These are phyloP conservation scores for Enteromius mattozi DNA, from an alignment of 2,797 vertebrate species.

Conservation along the genomic window DNA sequence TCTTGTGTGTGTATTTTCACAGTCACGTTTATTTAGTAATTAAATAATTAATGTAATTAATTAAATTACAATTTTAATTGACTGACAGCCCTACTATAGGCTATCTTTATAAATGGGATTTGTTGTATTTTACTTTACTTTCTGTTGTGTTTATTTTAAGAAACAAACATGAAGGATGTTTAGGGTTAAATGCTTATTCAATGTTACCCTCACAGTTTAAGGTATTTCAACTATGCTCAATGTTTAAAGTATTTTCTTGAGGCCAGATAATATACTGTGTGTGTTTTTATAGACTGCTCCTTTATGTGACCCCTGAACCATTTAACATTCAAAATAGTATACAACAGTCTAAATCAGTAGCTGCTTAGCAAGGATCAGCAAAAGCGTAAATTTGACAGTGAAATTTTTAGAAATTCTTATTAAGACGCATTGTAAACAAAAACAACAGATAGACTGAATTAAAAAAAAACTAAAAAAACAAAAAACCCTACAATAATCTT, in stretches of 20 bases:
- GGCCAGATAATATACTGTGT: background rate
- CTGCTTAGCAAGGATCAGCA: background rate
- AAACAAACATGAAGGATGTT: background rate
- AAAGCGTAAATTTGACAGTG: background rate
- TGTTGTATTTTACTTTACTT: too few relatives aligned
- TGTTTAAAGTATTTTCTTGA: background rate
- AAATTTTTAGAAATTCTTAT: background rate
- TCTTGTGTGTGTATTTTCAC: too few relatives aligned
- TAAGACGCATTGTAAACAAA: background rate
- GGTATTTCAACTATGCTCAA: background rate
- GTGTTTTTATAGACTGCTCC: background rate
- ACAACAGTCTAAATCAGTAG: background rate
- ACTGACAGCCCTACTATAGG: too few relatives aligned
- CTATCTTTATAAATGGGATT: background rate
- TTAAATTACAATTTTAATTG: too few relatives aligned
- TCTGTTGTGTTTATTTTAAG: background rate
- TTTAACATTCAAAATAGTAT: background rate
- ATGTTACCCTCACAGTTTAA: too few relatives aligned
- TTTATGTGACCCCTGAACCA: background rate
- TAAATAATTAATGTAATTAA: too few relatives aligned
- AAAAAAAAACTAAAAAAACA: too few relatives aligned
- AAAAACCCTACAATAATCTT: too few relatives aligned
- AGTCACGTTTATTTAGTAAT: too few relatives aligned
- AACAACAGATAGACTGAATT: background rate
- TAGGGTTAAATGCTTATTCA: background rate